These are phyloP conservation scores for Callyntrura sp. DNA, from an alignment of 2,888 invertebrate species.

Conservation along the genomic window DNA sequence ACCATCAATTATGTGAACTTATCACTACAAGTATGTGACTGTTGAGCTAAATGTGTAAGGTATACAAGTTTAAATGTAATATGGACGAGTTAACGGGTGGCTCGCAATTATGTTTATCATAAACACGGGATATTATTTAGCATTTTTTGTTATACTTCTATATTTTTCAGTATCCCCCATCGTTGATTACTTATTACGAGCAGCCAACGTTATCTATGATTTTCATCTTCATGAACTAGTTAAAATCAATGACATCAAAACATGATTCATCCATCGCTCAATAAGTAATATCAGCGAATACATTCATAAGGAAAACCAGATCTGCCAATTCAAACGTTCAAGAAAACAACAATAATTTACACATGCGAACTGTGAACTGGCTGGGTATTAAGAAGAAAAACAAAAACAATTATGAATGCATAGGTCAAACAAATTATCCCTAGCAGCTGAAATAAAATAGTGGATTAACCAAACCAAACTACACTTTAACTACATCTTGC, in stretches of 20 bases:
- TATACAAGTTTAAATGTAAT: too few relatives aligned
- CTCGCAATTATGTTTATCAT: too few relatives aligned
- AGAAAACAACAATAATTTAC: background rate
- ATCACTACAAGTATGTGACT: too few relatives aligned
- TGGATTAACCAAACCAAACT: conserved; percentile 38
- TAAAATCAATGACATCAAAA: conserved; percentile 30
- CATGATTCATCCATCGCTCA: conserved; percentile 1
- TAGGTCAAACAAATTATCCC: conserved; percentile 48
- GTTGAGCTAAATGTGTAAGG: too few relatives aligned
- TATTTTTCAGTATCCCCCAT: too few relatives aligned
- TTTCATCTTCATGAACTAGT: conserved; percentile 5
- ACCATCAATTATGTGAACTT: too few relatives aligned
- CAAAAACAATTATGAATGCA: conserved; percentile 1
- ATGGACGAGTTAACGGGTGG: too few relatives aligned
- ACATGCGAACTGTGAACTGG: background rate
- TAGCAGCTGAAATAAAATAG: conserved; percentile 33
- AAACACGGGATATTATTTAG: too few relatives aligned
- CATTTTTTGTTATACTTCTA: too few relatives aligned
- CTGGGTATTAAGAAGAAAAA: conserved; percentile 11
- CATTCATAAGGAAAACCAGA: background rate
- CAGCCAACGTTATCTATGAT: too few relatives aligned
- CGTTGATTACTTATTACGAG: too few relatives aligned
- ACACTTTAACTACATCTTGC: background rate
- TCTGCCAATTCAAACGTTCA: background rate
- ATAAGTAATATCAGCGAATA: background rate